Conservation (phyloP, 2,888 invertebrate species). For the Drosophila anomalata region DNA sequence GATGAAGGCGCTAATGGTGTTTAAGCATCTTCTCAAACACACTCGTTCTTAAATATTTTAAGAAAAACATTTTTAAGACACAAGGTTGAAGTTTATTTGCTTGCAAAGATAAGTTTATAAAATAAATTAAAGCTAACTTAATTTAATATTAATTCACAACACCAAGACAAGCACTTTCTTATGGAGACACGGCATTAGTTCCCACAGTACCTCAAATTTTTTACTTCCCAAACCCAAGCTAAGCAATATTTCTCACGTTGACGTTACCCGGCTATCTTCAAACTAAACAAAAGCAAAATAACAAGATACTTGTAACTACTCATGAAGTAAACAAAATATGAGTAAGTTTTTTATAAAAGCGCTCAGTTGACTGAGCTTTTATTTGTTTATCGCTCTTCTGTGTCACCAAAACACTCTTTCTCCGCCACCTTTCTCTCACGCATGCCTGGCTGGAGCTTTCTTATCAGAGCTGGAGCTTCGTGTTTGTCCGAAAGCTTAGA, state of each 20-base stretch:
- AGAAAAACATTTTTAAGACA: background rate
- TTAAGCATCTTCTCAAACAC: no score
- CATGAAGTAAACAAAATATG: constrained; percentile 40
- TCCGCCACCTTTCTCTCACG: constrained; percentile 17
- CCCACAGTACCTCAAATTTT: constrained; percentile 2
- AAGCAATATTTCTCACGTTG: constrained; percentile 22
- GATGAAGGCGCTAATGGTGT: constrained; percentile 1
- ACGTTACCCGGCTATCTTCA: constrained; percentile 14
- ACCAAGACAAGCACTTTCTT: background rate
- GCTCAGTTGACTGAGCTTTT: constrained; percentile 6
- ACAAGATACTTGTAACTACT: constrained; percentile 21
- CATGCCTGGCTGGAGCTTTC: constrained; percentile 63
- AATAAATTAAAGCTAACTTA: background rate
- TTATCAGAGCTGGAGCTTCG: constrained; percentile 53
- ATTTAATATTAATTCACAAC: background rate
- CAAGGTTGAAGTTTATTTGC: background rate
- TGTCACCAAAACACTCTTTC: constrained; percentile 8
- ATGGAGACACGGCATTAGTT: background rate
- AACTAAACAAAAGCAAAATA: constrained; percentile 3
- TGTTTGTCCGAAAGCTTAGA: background rate
- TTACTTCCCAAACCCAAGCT: constrained; percentile 13
- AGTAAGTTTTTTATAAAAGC: constrained; percentile 22
- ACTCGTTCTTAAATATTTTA: background rate
- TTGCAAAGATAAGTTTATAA: background rate
- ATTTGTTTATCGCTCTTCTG: constrained; percentile 27